phyloP scores from a whole-genome alignment of 2,797 vertebrate species.

The Pogonophryne albipinna region DNA sequence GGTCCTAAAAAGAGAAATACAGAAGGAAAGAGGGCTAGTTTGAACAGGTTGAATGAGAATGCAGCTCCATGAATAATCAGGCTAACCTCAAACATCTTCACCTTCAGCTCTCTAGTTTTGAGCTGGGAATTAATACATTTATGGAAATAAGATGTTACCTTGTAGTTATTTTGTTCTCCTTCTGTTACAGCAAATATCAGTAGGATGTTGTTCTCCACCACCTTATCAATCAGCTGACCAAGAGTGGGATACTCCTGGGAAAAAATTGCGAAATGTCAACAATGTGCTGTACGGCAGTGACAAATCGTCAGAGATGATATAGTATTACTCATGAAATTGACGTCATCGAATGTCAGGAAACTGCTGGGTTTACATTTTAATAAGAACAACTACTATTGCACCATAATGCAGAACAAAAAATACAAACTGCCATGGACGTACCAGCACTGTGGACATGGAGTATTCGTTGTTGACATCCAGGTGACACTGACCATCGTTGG shows the following conservation, averaged over 20 bases:
- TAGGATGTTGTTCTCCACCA: constrained; percentile 97
- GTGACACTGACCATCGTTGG: constrained; percentile 96
- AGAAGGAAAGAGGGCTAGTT: constrained; percentile 61
- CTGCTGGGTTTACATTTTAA: not conserved
- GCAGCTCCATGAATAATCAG: constrained; percentile 55
- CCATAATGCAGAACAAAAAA: not conserved
- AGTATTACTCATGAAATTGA: not conserved
- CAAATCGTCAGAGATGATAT: not conserved
- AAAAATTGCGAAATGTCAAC: not conserved
- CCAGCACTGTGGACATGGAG: constrained; percentile 92
- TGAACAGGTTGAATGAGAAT: constrained; percentile 67
- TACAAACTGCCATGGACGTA: constrained; percentile 69
- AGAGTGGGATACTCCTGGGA: constrained; percentile 95
- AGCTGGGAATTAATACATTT: not conserved
- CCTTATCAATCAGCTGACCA: constrained; percentile 95
- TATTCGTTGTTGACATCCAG: constrained; percentile 96
- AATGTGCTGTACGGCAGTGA: constrained; percentile 1
- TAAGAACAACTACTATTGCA: not conserved
- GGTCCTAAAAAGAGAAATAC: constrained; percentile 10
- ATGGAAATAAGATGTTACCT: constrained; percentile 83
- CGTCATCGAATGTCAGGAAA: not conserved
- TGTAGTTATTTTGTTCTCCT: constrained; percentile 87
- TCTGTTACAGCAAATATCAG: constrained; percentile 96
- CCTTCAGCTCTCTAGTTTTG: constrained; percentile 21
- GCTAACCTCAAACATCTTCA: constrained; percentile 22